Evolutionary conservation across 2,797 vertebrate genomes (phyloP).

Genomic region (Cirrhinus mrigala): DNA sequence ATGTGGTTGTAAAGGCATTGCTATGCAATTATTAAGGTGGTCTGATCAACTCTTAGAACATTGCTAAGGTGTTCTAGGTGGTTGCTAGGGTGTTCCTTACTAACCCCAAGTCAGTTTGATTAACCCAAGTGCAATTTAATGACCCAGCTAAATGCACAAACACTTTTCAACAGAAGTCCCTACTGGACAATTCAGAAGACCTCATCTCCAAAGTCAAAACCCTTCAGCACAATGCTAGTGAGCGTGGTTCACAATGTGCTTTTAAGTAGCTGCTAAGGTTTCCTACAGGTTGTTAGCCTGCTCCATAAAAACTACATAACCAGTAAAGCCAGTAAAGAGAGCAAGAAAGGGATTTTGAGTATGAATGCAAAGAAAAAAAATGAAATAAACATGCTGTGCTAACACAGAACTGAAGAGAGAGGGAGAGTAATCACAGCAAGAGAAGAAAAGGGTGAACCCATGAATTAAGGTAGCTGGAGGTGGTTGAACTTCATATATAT

Average conservation of each 20-base stretch:
- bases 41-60: too few species aligned
- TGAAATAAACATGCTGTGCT: not conserved
- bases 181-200: not conserved
- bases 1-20: too few species aligned
- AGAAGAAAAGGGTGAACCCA: not conserved
- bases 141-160: too few species aligned
- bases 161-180: too few species aligned
- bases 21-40: too few species aligned
- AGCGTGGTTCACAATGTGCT: not conserved
- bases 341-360: not conserved
- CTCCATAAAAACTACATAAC: not conserved
- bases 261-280: not conserved
- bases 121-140: too few species aligned
- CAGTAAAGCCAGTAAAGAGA: not conserved
- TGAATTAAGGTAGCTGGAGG: constrained; percentile 9
- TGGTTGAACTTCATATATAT: constrained; percentile 6
- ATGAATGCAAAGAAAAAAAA: not conserved
- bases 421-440: not conserved
- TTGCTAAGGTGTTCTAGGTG: too few species aligned
- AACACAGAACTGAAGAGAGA: not conserved
- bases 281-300: not conserved
- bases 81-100: too few species aligned
- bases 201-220: not conserved
- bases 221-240: not conserved
- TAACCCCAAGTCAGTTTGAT: too few species aligned